These are phyloP conservation scores for Smutsia gigantea DNA, from an alignment of 2,797 vertebrate genomes.

Conservation along the genomic window DNA sequence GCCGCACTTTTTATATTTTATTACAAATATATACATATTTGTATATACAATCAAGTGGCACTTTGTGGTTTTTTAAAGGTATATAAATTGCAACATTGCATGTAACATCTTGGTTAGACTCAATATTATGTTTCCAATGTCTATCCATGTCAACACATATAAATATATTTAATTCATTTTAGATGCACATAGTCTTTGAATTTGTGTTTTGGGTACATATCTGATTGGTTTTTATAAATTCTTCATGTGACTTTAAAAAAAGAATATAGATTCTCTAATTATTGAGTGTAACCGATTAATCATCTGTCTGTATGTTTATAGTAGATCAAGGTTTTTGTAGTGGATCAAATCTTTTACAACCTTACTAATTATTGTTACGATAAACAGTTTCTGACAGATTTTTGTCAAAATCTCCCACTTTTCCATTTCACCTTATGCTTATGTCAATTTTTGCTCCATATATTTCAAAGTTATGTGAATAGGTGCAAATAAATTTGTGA, in stretches of 20 bases:
- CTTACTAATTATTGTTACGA: neutral
- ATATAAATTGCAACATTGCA: neutral
- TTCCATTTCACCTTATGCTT: neutral
- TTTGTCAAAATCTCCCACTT: neutral
- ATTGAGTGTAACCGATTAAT: neutral
- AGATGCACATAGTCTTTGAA: neutral
- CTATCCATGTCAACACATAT: neutral
- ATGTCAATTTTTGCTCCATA: neutral
- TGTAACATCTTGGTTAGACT: neutral
- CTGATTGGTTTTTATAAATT: neutral
- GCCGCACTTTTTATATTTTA: neutral
- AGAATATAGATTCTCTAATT: neutral
- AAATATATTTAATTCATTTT: neutral
- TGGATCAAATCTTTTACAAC: neutral
- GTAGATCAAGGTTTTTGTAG: neutral
- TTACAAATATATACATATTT: neutral
- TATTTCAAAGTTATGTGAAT: neutral
- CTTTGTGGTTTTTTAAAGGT: constrained; percentile 10
- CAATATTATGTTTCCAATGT: neutral
- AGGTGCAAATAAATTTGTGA: neutral
- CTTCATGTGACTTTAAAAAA: neutral
- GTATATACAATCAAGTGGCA: neutral
- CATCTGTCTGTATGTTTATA: neutral
- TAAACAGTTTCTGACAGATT: neutral
- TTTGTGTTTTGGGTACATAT: neutral